Percentiles rank a stretch among this genome's conserved stretches.
These are phyloP conservation scores for Sternarchorhynchus goeldii DNA, from an alignment of 2,797 vertebrate genomes.

Conservation along the genomic window DNA sequence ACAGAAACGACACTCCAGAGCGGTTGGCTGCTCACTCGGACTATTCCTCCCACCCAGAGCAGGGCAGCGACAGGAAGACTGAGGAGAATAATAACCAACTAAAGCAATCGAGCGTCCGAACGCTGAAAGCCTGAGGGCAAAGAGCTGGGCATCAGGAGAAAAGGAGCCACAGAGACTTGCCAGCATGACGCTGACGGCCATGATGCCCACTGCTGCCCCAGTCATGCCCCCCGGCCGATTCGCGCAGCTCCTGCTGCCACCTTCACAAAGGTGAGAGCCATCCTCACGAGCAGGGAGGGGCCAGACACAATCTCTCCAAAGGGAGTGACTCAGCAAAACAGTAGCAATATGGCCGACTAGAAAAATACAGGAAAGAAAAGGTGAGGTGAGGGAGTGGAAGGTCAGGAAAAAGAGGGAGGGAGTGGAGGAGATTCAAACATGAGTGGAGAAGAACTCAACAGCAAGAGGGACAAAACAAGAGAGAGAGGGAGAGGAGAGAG, in stretches of 20 bases:
- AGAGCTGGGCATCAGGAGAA: constrained; percentile 39
- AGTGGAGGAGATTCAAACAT: neutral
- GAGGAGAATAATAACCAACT: constrained; percentile 59
- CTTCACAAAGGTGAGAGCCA: too few species aligned
- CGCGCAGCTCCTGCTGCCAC: too few species aligned
- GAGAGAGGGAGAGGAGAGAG: neutral
- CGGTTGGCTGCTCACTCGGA: constrained; percentile 61
- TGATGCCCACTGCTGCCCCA: too few species aligned
- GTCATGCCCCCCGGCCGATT: too few species aligned
- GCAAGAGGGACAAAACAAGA: constrained; percentile 11
- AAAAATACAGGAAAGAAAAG: neutral
- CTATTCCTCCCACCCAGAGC: constrained; percentile 22
- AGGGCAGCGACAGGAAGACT: constrained; percentile 34
- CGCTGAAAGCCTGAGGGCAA: constrained; percentile 56
- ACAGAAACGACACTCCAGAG: constrained; percentile 48
- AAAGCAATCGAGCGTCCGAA: constrained; percentile 60
- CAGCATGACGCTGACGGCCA: too few species aligned
- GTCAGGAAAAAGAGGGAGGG: neutral
- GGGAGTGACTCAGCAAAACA: neutral
- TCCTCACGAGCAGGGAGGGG: neutral
- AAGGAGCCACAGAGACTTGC: constrained; percentile 1
- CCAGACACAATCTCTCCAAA: constrained; percentile 14
- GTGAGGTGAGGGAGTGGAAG: neutral
- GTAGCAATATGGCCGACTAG: constrained; percentile 25
- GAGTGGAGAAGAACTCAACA: neutral